Evolutionary conservation across 2,888 invertebrate genomes (phyloP).

Genomic region (Esperia sulphurella): DNA sequence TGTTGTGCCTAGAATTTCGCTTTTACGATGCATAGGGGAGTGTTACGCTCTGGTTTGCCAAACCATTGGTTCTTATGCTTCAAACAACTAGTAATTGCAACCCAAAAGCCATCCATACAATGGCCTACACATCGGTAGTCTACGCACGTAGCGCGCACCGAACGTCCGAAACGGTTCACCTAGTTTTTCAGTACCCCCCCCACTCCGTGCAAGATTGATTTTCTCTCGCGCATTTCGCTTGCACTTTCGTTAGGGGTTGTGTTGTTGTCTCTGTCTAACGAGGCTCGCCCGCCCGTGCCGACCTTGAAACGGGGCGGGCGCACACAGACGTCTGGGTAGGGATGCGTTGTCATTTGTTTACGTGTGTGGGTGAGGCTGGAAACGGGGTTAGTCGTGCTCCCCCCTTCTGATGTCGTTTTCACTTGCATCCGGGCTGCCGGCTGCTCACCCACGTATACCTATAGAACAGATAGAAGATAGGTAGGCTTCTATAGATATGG

Average conservation of each 20-base stretch:
- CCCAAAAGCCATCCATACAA: constrained; percentile 6
- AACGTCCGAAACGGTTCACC: constrained; percentile 63
- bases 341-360: constrained; percentile 46
- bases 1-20: too few species aligned
- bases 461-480: constrained; percentile 9
- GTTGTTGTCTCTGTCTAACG: constrained; percentile 48
- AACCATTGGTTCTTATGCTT: not conserved
- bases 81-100: constrained; percentile 28
- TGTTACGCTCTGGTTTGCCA: not conserved
- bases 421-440: constrained; percentile 68
- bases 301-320: constrained; percentile 68
- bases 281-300: constrained; percentile 35
- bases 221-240: constrained; percentile 73
- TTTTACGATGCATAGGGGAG: not conserved
- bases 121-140: constrained; percentile 26
- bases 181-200: constrained; percentile 65
- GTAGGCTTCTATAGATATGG: not conserved
- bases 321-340: constrained; percentile 44
- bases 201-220: constrained; percentile 76
- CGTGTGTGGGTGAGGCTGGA: constrained; percentile 32
- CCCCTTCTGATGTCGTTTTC: constrained; percentile 51
- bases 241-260: constrained; percentile 64
- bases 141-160: constrained; percentile 38
- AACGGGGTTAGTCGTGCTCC: constrained; percentile 67
- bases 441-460: constrained; percentile 2